A percentile compares a stretch with the other conserved stretches of the same genome.
These are phyloP conservation scores for Lasioglossum vierecki DNA, from an alignment of 2,888 invertebrate genomes.

Conservation along the genomic window DNA sequence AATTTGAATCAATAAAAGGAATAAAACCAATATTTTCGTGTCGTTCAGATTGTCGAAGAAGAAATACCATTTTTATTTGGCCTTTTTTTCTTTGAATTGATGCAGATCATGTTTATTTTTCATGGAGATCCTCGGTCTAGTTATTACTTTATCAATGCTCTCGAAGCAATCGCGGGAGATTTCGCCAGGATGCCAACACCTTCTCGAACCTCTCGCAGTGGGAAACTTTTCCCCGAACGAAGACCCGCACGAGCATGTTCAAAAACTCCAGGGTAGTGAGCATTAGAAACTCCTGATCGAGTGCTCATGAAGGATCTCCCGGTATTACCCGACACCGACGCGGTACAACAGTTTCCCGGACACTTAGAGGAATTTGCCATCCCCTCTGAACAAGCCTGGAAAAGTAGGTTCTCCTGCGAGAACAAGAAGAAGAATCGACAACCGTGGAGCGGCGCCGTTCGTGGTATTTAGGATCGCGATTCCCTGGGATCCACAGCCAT, in stretches of 20 bases:
- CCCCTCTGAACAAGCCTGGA: background rate
- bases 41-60: background rate
- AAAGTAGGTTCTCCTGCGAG: slow-evolving; percentile 1
- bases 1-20: background rate
- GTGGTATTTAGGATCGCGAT: slow-evolving; percentile 18
- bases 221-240: background rate
- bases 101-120: background rate
- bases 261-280: background rate
- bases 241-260: background rate
- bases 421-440: slow-evolving; percentile 19
- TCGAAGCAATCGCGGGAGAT: background rate
- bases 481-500: background rate
- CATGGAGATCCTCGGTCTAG: background rate
- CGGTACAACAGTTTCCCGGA: slow-evolving; percentile 8
- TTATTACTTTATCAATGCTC: background rate
- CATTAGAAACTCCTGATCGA: background rate
- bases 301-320: slow-evolving; percentile 4
- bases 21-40: background rate
- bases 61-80: background rate
- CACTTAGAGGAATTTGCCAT: background rate
- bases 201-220: background rate
- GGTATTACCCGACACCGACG: background rate
- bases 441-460: background rate
- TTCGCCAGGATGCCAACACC: background rate
- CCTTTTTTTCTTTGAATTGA: background rate